Evolutionary conservation across 2,113 vertebrate species (phyloP).

Genomic region (Xiphophorus maculatus): DNA sequence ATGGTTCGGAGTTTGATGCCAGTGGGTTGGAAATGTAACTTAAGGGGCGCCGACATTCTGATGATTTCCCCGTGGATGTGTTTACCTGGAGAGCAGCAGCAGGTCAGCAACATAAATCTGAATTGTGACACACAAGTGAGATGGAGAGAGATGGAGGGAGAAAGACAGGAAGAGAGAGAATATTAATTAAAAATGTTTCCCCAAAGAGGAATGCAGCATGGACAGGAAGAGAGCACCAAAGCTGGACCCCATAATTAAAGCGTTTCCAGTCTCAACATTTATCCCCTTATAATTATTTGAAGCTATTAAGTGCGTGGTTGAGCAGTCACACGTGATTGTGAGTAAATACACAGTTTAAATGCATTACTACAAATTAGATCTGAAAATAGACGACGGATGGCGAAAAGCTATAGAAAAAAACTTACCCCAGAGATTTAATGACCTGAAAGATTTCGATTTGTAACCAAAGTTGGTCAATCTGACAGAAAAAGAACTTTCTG

Average conservation of each 20-base stretch:
- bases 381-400: slow-evolving; percentile 10
- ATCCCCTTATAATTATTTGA: slow-evolving; percentile 74
- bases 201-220: slow-evolving; percentile 46
- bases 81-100: slow-evolving; percentile 42
- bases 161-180: slow-evolving; percentile 45
- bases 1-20: not conserved
- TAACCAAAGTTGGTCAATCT: too few species aligned
- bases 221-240: slow-evolving; percentile 11
- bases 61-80: slow-evolving; percentile 33
- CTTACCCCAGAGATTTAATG: slow-evolving; percentile 11
- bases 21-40: slow-evolving; percentile 3
- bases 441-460: slow-evolving; percentile 9
- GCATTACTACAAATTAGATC: slow-evolving; percentile 49
- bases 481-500: too few species aligned
- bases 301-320: slow-evolving; percentile 54
- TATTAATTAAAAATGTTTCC: slow-evolving; percentile 78
- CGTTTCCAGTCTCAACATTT: slow-evolving; percentile 67
- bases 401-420: slow-evolving; percentile 40
- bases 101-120: slow-evolving; percentile 34
- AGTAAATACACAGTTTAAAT: slow-evolving; percentile 29
- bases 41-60: slow-evolving; percentile 1
- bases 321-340: slow-evolving; percentile 20
- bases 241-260: slow-evolving; percentile 72
- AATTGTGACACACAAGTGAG: slow-evolving; percentile 8
- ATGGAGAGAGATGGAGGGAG: slow-evolving; percentile 8